Conservation (phyloP, 2,888 invertebrate species). For the Epinotia nisella region DNA sequence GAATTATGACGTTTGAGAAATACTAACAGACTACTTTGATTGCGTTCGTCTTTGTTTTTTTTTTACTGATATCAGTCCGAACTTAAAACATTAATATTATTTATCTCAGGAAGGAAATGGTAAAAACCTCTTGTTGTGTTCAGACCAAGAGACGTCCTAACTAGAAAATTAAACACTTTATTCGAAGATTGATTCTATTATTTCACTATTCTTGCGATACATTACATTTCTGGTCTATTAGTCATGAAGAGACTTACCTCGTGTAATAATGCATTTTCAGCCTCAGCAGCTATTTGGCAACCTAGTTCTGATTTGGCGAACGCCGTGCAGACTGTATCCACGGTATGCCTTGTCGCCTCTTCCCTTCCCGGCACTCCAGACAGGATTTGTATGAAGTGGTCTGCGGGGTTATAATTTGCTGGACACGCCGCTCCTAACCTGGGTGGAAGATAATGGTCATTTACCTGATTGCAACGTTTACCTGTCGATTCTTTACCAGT, state of each 20-base stretch:
- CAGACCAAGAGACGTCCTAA: background rate
- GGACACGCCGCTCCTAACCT: constrained; percentile 94
- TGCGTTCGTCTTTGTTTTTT: too few relatives aligned
- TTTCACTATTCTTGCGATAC: too few relatives aligned
- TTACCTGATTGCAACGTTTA: background rate
- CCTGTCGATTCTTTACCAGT: background rate
- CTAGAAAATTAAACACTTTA: too few relatives aligned
- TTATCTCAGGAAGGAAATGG: too few relatives aligned
- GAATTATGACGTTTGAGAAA: too few relatives aligned
- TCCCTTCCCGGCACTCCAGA: constrained; percentile 94
- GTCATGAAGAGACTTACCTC: constrained; percentile 58
- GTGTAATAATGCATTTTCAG: constrained; percentile 77
- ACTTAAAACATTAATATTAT: too few relatives aligned
- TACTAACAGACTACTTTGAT: too few relatives aligned
- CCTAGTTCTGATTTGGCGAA: constrained; percentile 88
- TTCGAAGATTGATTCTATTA: too few relatives aligned
- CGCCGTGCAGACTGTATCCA: constrained; percentile 91
- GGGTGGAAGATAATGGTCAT: background rate
- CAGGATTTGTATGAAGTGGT: constrained; percentile 95
- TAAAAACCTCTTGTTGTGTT: too few relatives aligned
- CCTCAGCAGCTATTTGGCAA: constrained; percentile 84
- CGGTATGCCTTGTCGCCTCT: constrained; percentile 90
- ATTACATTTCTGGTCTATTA: too few relatives aligned
- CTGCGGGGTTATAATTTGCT: constrained; percentile 96
- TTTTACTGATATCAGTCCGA: too few relatives aligned